Evolutionary conservation across 2,113 vertebrate species (phyloP).

Genomic region (Anhinga anhinga): DNA sequence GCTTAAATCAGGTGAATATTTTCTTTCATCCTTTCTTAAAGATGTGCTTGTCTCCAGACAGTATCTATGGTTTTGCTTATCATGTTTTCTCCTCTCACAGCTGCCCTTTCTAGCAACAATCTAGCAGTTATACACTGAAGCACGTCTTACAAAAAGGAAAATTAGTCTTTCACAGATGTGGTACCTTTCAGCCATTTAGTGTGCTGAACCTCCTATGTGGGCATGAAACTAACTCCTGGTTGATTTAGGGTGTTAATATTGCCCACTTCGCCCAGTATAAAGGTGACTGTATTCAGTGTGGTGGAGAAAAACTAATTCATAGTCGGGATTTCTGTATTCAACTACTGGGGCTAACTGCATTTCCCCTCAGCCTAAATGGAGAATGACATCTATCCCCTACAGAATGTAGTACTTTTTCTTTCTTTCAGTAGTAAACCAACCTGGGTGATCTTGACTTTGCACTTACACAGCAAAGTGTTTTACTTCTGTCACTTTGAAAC

Average conservation of each 20-base stretch:
- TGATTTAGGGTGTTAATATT: not conserved
- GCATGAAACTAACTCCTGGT: not conserved
- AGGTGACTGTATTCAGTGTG: not conserved
- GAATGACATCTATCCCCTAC: not conserved
- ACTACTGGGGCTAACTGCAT: not conserved
- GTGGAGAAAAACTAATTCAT: not conserved
- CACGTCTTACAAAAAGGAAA: not conserved
- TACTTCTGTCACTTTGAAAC: not conserved
- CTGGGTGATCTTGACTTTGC: not conserved
- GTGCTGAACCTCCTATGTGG: not conserved
- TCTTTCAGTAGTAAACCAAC: not conserved
- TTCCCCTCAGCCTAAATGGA: not conserved
- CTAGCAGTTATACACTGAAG: not conserved
- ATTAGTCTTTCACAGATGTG: not conserved
- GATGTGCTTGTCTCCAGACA: not conserved
- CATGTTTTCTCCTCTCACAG: not conserved
- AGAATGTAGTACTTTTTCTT: accelerated
- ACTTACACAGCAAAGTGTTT: not conserved
- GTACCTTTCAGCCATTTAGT: not conserved
- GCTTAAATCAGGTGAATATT: not conserved
- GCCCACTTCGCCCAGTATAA: not conserved
- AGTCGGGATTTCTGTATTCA: not conserved
- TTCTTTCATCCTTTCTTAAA: not conserved
- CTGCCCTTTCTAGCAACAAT: not conserved
- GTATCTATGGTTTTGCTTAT: not conserved